Evolutionary conservation across 2,113 vertebrate species (phyloP).

Genomic region (Indicator maculatus): DNA sequence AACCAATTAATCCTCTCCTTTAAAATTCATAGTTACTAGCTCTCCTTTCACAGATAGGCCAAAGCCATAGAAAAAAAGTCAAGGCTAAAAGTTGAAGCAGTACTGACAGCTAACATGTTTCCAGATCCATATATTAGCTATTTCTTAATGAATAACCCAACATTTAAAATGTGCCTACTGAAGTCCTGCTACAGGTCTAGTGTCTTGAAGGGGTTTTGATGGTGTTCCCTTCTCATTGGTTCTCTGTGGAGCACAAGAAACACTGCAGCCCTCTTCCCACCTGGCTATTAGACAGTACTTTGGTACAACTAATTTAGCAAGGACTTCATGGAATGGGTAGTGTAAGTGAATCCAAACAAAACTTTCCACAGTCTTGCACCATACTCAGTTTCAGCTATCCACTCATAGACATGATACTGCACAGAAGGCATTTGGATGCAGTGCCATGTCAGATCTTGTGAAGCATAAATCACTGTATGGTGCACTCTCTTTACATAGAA

Average conservation of each 20-base stretch:
- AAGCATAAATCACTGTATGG: not conserved
- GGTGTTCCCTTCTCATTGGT: not conserved
- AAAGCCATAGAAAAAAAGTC: not conserved
- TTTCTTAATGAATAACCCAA: not conserved
- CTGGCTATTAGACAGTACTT: not conserved
- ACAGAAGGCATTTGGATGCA: not conserved
- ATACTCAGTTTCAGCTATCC: fast-evolving
- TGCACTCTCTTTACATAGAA: fast-evolving
- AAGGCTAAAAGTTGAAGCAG: not conserved
- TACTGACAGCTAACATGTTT: not conserved
- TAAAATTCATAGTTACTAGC: not conserved
- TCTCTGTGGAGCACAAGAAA: not conserved
- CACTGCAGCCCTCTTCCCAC: not conserved
- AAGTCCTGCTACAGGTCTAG: not conserved
- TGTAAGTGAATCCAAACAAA: not conserved
- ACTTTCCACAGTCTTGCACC: not conserved
- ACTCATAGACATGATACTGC: not conserved
- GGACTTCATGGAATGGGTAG: not conserved
- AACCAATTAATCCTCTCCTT: not conserved
- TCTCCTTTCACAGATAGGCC: not conserved
- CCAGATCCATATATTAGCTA: not conserved
- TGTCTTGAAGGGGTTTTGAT: not conserved
- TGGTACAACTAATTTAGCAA: not conserved
- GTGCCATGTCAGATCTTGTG: too few species aligned
- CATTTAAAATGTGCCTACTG: fast-evolving